A percentile compares a stretch with the other conserved stretches of the same genome.
phyloP scores from a whole-genome alignment of 1,140 invertebrate genomes.

The Drusus annulatus region DNA sequence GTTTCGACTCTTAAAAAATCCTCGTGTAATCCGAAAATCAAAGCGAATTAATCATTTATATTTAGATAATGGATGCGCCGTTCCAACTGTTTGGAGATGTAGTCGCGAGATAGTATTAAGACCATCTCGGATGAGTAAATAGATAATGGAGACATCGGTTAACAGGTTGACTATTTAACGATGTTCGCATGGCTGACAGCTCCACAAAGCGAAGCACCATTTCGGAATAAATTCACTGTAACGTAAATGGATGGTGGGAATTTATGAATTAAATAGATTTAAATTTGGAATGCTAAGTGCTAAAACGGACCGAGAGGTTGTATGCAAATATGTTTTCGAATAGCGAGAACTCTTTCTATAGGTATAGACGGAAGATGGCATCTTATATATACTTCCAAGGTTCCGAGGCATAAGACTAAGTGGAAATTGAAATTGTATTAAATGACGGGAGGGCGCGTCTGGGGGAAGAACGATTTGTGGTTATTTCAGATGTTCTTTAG shows the following conservation, averaged over 20 bases:
- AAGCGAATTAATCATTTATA: constrained; percentile 36
- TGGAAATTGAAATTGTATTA: constrained; percentile 59
- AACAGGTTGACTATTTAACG: background rate
- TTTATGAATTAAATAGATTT: constrained; percentile 59
- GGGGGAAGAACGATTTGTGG: constrained; percentile 49
- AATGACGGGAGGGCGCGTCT: constrained; percentile 37
- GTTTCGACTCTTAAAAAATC: constrained; percentile 12
- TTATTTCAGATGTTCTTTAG: constrained; percentile 53
- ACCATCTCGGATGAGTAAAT: background rate
- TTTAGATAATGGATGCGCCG: constrained; percentile 21
- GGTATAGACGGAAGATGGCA: background rate
- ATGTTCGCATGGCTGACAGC: constrained; percentile 17
- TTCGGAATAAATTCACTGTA: constrained; percentile 44
- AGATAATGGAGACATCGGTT: constrained; percentile 12
- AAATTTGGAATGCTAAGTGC: constrained; percentile 59
- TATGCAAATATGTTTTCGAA: constrained; percentile 57
- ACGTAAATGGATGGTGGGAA: constrained; percentile 58
- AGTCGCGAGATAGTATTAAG: background rate
- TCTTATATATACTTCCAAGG: constrained; percentile 18
- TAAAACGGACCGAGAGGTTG: constrained; percentile 57
- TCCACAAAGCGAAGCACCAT: constrained; percentile 34
- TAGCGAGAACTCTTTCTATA: constrained; percentile 9
- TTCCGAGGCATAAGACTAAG: constrained; percentile 52
- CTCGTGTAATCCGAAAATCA: background rate
- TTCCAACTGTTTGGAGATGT: constrained; percentile 22